Percentiles rank a stretch among this genome's conserved stretches.
These are phyloP conservation scores for Myotis daubentonii DNA, from an alignment of 2,797 vertebrate genomes.

Conservation along the genomic window DNA sequence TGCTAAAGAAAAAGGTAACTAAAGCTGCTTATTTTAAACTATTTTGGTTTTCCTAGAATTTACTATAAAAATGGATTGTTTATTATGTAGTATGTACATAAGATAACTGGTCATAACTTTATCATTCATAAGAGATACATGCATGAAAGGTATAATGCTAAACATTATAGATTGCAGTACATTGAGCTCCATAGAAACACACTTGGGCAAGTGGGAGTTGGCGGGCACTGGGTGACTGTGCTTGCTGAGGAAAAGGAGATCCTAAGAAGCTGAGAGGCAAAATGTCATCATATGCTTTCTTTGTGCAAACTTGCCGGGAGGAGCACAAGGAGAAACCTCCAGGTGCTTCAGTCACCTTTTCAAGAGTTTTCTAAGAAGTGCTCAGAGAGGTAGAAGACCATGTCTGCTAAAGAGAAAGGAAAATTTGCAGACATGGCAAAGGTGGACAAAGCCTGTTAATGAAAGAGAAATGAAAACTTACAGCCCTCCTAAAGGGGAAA, in stretches of 20 bases:
- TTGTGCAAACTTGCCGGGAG: background rate
- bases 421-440: background rate
- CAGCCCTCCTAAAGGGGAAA: background rate
- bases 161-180: background rate
- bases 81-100: background rate
- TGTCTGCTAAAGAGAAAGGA: background rate
- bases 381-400: background rate
- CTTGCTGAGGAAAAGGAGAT: background rate
- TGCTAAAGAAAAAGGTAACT: conserved; percentile 93
- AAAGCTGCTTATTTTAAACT: background rate
- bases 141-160: conserved; percentile 26
- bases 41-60: conserved; percentile 41
- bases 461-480: background rate
- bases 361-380: background rate
- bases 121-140: background rate
- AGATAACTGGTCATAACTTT: conserved; percentile 44
- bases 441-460: background rate
- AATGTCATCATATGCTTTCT: background rate
- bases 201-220: background rate
- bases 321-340: background rate
- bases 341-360: background rate
- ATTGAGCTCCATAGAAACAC: background rate
- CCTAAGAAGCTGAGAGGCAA: background rate
- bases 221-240: background rate
- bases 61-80: background rate